phyloP scores from a whole-genome alignment of 1,140 invertebrate genomes.

The Muscidifurax raptorellus region DNA sequence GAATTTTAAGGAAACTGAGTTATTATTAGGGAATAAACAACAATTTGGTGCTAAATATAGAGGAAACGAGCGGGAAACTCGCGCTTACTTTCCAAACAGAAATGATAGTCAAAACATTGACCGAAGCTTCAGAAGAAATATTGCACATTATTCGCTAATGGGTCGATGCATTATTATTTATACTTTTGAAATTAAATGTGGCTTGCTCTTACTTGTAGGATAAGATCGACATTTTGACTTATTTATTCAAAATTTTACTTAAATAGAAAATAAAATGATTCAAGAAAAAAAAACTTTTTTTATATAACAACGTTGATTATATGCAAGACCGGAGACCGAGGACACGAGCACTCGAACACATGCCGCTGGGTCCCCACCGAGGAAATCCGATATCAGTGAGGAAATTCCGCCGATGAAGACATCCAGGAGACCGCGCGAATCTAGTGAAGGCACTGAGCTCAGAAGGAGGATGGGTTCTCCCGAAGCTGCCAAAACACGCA shows the following conservation, averaged over 20 bases:
- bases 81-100: neutral
- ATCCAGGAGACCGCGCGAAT: neutral
- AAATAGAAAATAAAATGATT: too few species aligned
- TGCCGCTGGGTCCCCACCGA: neutral
- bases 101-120: neutral
- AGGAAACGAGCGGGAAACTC: neutral
- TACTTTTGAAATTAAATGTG: too few species aligned
- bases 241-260: too few species aligned
- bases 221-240: too few species aligned
- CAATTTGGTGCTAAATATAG: neutral
- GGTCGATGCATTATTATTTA: too few species aligned
- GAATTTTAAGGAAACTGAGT: too few species aligned
- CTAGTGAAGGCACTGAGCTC: neutral
- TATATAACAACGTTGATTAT: neutral
- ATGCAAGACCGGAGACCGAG: neutral
- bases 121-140: too few species aligned
- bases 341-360: neutral
- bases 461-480: conserved; percentile 42
- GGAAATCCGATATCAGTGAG: neutral
- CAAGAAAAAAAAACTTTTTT: too few species aligned
- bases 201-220: too few species aligned
- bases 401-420: neutral
- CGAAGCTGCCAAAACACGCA: neutral
- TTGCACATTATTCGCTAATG: too few species aligned
- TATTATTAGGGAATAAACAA: too few species aligned